Percentiles rank a stretch among this genome's conserved stretches.
These are phyloP conservation scores for Reticulitermes speratus DNA, from an alignment of 1,140 invertebrate genomes.

Conservation along the genomic window DNA sequence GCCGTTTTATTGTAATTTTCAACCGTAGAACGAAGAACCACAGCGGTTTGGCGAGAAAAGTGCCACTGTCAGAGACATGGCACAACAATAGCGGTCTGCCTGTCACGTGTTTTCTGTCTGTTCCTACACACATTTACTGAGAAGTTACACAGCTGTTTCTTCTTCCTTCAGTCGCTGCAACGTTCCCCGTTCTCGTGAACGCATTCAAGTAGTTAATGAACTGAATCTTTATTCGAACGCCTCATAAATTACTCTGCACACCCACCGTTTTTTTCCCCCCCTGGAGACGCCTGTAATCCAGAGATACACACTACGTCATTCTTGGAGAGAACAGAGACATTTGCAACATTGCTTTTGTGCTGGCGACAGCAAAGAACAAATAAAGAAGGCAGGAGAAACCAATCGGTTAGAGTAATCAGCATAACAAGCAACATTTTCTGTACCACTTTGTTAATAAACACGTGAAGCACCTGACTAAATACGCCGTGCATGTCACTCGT, in stretches of 20 bases:
- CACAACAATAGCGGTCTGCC: too few relatives aligned
- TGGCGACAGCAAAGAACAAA: conserved; percentile 10
- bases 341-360: background rate
- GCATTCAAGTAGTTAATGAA: background rate
- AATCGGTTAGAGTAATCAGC: background rate
- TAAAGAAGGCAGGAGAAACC: background rate
- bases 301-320: background rate
- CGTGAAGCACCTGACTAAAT: background rate
- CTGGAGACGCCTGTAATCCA: conserved; percentile 14
- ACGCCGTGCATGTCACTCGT: background rate
- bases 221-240: background rate
- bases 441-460: background rate
- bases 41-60: too few relatives aligned
- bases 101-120: too few relatives aligned
- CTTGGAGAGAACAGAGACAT: background rate
- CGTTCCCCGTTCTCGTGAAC: background rate
- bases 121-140: background rate
- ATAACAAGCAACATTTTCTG: background rate
- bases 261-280: background rate
- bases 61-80: too few relatives aligned
- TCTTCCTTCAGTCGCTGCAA: background rate
- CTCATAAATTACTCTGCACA: background rate
- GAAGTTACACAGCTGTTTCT: background rate
- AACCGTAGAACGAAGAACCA: too few relatives aligned
- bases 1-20: too few relatives aligned